phyloP scores from a whole-genome alignment of 2,888 invertebrate species.

The Lasius fuliginosus region DNA sequence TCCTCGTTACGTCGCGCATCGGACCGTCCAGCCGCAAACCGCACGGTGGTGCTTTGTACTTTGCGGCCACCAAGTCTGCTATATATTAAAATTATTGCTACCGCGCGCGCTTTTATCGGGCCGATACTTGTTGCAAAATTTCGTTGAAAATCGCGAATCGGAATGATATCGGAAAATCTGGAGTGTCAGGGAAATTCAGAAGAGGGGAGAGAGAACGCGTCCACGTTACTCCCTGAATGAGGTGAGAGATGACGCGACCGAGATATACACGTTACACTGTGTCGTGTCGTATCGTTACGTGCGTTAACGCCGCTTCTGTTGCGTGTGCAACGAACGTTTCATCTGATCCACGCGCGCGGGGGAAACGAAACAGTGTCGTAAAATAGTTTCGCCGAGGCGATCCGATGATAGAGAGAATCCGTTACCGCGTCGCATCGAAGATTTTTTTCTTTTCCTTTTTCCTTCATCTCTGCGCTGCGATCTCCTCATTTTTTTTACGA shows the following conservation, averaged over 20 bases:
- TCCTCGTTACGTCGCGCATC: constrained; percentile 80
- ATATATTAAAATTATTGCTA: constrained; percentile 73
- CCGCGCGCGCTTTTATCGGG: constrained; percentile 52
- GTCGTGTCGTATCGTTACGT: background rate
- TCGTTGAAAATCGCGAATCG: constrained; percentile 11
- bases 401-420: constrained; percentile 27
- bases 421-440: constrained; percentile 49
- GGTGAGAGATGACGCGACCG: background rate
- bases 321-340: background rate
- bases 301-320: constrained; percentile 17
- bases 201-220: too few species aligned
- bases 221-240: background rate
- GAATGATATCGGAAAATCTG: background rate
- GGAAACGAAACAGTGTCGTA: constrained; percentile 29
- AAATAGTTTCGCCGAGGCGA: constrained; percentile 42
- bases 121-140: constrained; percentile 17
- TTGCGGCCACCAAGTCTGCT: constrained; percentile 61
- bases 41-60: constrained; percentile 73
- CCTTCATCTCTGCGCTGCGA: constrained; percentile 70
- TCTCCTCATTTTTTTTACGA: constrained; percentile 68
- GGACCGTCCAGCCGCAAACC: constrained; percentile 84
- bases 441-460: constrained; percentile 13
- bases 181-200: background rate
- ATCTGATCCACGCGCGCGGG: constrained; percentile 16
- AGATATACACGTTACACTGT: background rate